Base-by-base conservation (phyloP, 92 coral and sea anemone species). In the Zoanthus sociatus region DNA sequence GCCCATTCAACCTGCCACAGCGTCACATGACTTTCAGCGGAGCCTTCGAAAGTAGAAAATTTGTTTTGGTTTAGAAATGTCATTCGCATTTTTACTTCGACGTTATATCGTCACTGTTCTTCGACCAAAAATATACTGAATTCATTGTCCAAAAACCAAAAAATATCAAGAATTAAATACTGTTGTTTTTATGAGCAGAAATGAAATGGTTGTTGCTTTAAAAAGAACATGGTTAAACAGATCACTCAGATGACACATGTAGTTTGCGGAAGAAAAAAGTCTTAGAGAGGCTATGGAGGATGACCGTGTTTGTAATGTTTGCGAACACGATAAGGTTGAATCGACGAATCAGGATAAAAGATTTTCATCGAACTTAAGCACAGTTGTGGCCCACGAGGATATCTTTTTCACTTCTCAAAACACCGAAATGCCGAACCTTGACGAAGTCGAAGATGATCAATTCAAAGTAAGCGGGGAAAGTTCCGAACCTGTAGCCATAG, bases 1-100 rank as follows among this genome's bases (percentile, higher is more conserved):
- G 90, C 90, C 74, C 51, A 58, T 33, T 67, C 68, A 82, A 78
- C 84, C 83, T 58, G 92, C 92, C 92, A 90, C 95, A 84, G 88
- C 94, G 92, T 81, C 85, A 81, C 85, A 66, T 81, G 85, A 81
- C 85, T 81, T 79, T 61, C 48, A 81, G 70, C 72, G 51, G 84
- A 63, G 32, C 75, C 45, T 20, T 63, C 73, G 84, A 78, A 76
- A 76, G 72, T 64, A 53, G 21, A 81, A 56, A n/a, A 66, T 50
- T 76, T 44, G 60, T 81, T 81, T 81, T 64, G 75, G 66, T 81
- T 64, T 66, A 58, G 46, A 81, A 64, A 63, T 81, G 85, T 64
- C 85, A 81, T 60, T 50, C 73, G 85, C 18, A 18, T 63, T 81
- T 81, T 81, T 48, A 10, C n/a, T 81, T 53, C 33, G 75, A 64